Evolutionary conservation across 2,113 vertebrate species (phyloP).

Genomic region (Eublepharis macularius): DNA sequence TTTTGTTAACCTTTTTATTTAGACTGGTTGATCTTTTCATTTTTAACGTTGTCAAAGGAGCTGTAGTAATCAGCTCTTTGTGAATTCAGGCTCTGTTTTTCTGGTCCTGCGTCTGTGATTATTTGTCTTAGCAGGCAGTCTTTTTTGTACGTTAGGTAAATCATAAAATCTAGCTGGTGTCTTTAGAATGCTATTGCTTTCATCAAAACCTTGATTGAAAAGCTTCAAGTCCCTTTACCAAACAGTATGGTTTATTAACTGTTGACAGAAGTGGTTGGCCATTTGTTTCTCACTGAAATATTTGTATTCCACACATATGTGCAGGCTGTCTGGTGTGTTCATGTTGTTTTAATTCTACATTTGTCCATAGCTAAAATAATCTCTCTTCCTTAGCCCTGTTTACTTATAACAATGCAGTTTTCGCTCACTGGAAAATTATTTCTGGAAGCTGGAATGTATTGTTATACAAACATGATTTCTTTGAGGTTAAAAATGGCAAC

Average conservation of each 20-base stretch:
- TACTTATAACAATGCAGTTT: slow-evolving; percentile 7
- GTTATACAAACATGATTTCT: not conserved
- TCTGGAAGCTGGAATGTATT: not conserved
- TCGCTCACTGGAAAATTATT: not conserved
- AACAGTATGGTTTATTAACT: slow-evolving; percentile 30
- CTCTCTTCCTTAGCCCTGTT: slow-evolving; percentile 5
- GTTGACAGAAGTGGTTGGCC: not conserved
- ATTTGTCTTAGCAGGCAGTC: slow-evolving; percentile 5
- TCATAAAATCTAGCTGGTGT: slow-evolving; percentile 15
- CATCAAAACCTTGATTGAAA: slow-evolving; percentile 43
- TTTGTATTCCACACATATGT: not conserved
- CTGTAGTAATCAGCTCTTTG: not conserved
- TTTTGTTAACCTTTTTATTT: slow-evolving; percentile 7
- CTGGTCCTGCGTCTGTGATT: slow-evolving; percentile 3
- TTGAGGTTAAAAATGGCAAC: slow-evolving; percentile 3
- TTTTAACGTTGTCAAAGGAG: not conserved
- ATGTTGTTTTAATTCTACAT: not conserved
- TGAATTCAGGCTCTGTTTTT: not conserved
- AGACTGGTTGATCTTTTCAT: not conserved
- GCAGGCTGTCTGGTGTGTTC: not conserved
- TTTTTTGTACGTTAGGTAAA: slow-evolving; percentile 3
- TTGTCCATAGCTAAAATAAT: slow-evolving; percentile 12
- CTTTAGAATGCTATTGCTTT: slow-evolving; percentile 36
- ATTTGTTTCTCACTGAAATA: not conserved
- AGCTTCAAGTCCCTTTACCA: slow-evolving; percentile 29